Evolutionary conservation across 2,888 invertebrate species (phyloP), one percentile per base, ranked within the genome.

Genomic region (Callinectes sapidus): DNA sequence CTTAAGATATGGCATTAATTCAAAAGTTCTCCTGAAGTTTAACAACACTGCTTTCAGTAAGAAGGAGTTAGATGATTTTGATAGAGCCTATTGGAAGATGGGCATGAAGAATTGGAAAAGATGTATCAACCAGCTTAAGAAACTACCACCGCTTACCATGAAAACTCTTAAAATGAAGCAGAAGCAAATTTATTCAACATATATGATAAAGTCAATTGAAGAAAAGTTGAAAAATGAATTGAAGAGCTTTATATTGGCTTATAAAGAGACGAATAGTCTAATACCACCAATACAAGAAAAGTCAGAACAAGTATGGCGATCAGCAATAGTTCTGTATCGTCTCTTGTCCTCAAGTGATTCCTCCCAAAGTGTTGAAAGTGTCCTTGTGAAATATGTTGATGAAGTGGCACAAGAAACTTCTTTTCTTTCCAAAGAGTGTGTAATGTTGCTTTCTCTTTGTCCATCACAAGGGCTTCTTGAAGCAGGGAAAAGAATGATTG

Each of bases 71-170:
- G 86, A 89, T 85, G 92, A 89, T 16, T 35, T 92, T 39, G 92
- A 92, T 54, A 32, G 66, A 42, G 85, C n/a, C 28, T 92, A 92
- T 42, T 92, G 92, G 92, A 87, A 66, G 32, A 86, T 90, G 32
- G 85, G 92, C 8, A 35, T 28, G 18, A 92, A 90, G 42, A 92
- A 66, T 48, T 92, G 89, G 92, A 92, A 89, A 55, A 92, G 42
- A 23, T 92, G 89, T 42, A n/a, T 89, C 55, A 92, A 90, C 23
- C 16, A 32, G 23, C 42, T 92, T 3, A 23, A 66, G 23, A 85
- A 89, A 28, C 77, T 92, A 28, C 61, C 89, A 39, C 66, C 92
- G 3, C 92, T 92, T 0, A 28, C 85, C 35, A 86, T 85, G 39
- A 89, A 86, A 35, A 86, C 48, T 28, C 85, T 92, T 54, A 90